These are phyloP conservation scores for Caenorhabditis sinica DNA, from an alignment of 2,888 invertebrate species.

Conservation along the genomic window DNA sequence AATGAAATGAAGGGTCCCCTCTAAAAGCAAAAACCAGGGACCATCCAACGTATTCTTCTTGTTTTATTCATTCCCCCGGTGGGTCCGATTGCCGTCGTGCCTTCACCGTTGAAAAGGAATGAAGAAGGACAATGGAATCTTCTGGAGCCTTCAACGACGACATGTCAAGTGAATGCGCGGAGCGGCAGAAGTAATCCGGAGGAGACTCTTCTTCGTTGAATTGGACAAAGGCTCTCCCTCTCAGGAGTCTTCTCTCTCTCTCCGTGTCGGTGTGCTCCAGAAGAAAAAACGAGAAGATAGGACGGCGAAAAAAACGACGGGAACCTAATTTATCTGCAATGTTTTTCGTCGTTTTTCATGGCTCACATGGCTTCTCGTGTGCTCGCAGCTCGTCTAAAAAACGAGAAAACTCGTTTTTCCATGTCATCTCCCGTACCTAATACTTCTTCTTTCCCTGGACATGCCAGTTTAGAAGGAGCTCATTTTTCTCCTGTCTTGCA, in stretches of 20 bases:
- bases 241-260: background rate
- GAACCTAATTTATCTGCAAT: conserved; percentile 63
- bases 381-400: conserved; percentile 18
- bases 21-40: conserved; percentile 24
- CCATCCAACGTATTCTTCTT: conserved; percentile 13
- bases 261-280: background rate
- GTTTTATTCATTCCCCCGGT: conserved; percentile 56
- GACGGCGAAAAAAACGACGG: background rate
- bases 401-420: conserved; percentile 44
- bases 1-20: conserved; percentile 47
- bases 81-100: conserved; percentile 45
- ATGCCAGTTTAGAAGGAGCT: conserved; percentile 36
- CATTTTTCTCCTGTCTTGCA: conserved; percentile 50
- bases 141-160: conserved; percentile 7
- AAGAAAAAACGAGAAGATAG: too few relatives aligned
- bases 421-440: conserved; percentile 47
- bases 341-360: conserved; percentile 39
- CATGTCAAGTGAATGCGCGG: conserved; percentile 54
- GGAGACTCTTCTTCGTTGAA: conserved; percentile 18
- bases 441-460: conserved; percentile 20
- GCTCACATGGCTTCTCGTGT: conserved; percentile 11
- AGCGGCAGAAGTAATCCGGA: conserved; percentile 62
- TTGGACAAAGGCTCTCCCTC: conserved; percentile 23
- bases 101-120: background rate
- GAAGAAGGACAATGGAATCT: conserved; percentile 47